Percentiles rank a stretch among this genome's conserved stretches.
These are phyloP conservation scores for Notodonta dromedarius DNA, from an alignment of 2,888 invertebrate species.

Conservation along the genomic window DNA sequence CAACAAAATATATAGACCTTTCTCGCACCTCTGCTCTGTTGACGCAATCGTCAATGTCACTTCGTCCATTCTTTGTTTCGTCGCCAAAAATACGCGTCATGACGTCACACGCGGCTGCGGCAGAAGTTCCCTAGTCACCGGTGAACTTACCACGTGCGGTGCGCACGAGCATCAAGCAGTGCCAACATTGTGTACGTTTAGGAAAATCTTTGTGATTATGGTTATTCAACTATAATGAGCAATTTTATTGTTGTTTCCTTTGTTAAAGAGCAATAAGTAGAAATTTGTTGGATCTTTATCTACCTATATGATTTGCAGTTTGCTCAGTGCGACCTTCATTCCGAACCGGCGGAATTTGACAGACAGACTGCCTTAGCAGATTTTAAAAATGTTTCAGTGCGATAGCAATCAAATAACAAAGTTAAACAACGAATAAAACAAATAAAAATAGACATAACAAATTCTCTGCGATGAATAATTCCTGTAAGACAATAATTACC, in stretches of 20 bases:
- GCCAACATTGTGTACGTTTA: background rate
- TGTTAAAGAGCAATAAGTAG: background rate
- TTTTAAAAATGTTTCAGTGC: no score
- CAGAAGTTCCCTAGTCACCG: constrained; percentile 9
- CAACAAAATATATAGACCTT: background rate
- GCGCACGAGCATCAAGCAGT: constrained; percentile 5
- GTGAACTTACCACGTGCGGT: constrained; percentile 2
- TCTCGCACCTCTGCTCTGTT: background rate
- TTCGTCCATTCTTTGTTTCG: constrained; percentile 16
- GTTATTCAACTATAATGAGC: background rate
- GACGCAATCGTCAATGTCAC: constrained; percentile 6
- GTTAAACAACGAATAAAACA: no score
- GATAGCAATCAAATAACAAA: no score
- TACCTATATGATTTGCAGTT: no score
- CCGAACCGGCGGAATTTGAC: no score
- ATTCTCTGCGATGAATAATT: no score
- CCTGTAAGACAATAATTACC: no score
- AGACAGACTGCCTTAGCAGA: no score
- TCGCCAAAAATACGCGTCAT: constrained; percentile 12
- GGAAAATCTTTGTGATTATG: background rate
- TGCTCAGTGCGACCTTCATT: no score
- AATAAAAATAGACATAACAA: no score
- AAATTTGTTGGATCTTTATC: no score
- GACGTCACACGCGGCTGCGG: constrained; percentile 6
- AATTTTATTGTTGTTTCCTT: background rate